Percentiles rank a stretch among this genome's conserved stretches.
Evolutionary conservation across 2,113 vertebrate genomes (phyloP).

Genomic region (Saccopteryx bilineata): DNA sequence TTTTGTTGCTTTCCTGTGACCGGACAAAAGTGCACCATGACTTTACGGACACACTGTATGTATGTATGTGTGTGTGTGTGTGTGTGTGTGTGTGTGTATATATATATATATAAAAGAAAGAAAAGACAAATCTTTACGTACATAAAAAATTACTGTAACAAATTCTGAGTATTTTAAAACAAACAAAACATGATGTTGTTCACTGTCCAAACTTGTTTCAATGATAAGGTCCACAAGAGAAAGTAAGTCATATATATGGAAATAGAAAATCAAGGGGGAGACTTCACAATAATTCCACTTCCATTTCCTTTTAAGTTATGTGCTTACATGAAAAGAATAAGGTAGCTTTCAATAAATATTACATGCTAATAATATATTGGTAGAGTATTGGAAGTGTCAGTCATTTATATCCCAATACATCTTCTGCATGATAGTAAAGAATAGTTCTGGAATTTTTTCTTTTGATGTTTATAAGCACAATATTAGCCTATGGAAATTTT

Average conservation of each 20-base stretch:
- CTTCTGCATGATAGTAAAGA: neutral
- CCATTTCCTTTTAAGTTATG: neutral
- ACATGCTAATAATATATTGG: neutral
- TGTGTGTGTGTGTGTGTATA: too few species aligned
- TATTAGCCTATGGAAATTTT: neutral
- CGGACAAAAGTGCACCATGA: too few species aligned
- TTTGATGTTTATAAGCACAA: neutral
- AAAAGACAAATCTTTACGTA: neutral
- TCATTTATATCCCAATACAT: neutral
- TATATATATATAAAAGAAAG: neutral
- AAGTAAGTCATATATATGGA: neutral
- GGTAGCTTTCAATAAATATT: neutral
- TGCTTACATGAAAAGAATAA: neutral
- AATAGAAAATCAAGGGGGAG: neutral
- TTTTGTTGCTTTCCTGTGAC: too few species aligned
- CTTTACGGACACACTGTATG: too few species aligned
- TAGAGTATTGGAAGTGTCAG: neutral
- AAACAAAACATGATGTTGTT: neutral
- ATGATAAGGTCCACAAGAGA: neutral
- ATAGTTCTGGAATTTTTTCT: neutral
- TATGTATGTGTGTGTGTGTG: too few species aligned
- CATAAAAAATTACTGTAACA: neutral
- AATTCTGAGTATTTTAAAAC: neutral
- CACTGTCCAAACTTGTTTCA: neutral
- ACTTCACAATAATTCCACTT: neutral